A percentile compares a stretch with the other conserved stretches of the same genome.
Evolutionary conservation across 2,797 vertebrate species (phyloP).

Genomic region (Enteromius trimaculatus): DNA sequence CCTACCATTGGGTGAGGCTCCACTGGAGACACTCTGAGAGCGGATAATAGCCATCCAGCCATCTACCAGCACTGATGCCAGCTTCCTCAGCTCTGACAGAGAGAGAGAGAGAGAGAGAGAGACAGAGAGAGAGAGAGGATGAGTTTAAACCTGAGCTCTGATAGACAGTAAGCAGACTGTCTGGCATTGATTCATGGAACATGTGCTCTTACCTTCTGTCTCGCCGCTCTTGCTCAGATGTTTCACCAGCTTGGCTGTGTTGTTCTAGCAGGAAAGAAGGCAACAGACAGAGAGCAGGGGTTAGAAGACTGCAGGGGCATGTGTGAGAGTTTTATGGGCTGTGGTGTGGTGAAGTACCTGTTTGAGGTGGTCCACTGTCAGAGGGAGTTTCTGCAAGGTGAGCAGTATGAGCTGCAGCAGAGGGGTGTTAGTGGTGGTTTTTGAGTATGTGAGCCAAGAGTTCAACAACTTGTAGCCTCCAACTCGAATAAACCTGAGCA

Average conservation of each 20-base stretch:
- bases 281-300: slow-evolving; percentile 2
- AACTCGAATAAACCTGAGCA: slow-evolving; percentile 86
- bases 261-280: slow-evolving; percentile 81
- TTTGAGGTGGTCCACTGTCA: slow-evolving; percentile 94
- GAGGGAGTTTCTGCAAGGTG: slow-evolving; percentile 91
- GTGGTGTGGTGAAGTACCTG: slow-evolving; percentile 76
- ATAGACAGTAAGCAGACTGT: background rate
- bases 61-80: slow-evolving; percentile 88
- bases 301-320: background rate
- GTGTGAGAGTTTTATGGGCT: background rate
- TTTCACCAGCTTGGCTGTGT: slow-evolving; percentile 96
- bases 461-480: slow-evolving; percentile 95
- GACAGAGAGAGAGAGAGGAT: background rate
- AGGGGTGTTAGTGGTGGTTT: slow-evolving; percentile 88
- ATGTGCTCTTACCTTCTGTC: slow-evolving; percentile 84
- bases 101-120: background rate
- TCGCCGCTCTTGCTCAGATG: slow-evolving; percentile 92
- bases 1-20: slow-evolving; percentile 65
- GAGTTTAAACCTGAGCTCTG: background rate
- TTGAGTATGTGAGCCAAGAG: slow-evolving; percentile 92
- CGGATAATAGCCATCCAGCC: slow-evolving; percentile 97
- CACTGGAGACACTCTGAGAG: slow-evolving; percentile 85
- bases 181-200: background rate
- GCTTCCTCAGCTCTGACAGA: slow-evolving; percentile 84
- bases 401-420: slow-evolving; percentile 92